phyloP scores from a whole-genome alignment of 1,140 invertebrate species.

The Trichogramma pretiosum region DNA sequence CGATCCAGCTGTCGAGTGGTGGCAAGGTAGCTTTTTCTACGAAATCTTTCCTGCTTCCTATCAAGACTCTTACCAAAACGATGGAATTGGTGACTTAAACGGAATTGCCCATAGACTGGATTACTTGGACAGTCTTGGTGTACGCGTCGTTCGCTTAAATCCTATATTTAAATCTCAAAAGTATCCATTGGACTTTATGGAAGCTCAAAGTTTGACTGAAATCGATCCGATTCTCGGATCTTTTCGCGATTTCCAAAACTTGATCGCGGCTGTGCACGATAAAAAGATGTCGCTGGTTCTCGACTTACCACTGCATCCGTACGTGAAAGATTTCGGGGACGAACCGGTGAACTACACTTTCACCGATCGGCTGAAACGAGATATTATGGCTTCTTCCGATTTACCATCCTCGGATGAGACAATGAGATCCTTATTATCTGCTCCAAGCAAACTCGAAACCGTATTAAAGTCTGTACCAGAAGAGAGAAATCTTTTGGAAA shows the following conservation, averaged over 20 bases:
- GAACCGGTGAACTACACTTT: neutral
- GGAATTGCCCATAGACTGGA: slow-evolving; percentile 58
- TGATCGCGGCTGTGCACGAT: slow-evolving; percentile 52
- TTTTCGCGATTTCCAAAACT: slow-evolving; percentile 53
- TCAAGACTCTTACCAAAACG: slow-evolving; percentile 61
- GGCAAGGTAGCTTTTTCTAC: slow-evolving; percentile 71
- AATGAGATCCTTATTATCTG: slow-evolving; percentile 21
- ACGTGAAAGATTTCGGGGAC: slow-evolving; percentile 40
- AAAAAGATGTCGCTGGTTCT: slow-evolving; percentile 64
- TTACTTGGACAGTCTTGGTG: slow-evolving; percentile 59
- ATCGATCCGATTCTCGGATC: slow-evolving; percentile 58
- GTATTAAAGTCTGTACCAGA: neutral
- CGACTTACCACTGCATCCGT: slow-evolving; percentile 62
- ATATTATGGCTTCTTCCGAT: slow-evolving; percentile 6
- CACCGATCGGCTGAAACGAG: slow-evolving; percentile 11
- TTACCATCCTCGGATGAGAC: slow-evolving; percentile 24
- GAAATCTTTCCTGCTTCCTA: slow-evolving; percentile 77
- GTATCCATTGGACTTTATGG: slow-evolving; percentile 61
- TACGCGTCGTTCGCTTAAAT: slow-evolving; percentile 60
- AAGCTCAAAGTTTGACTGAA: slow-evolving; percentile 52
- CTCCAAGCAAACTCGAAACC: slow-evolving; percentile 7
- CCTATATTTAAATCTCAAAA: slow-evolving; percentile 62
- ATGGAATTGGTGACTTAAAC: slow-evolving; percentile 65
- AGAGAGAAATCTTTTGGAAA: slow-evolving; percentile 14
- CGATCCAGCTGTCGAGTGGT: slow-evolving; percentile 56